These are phyloP conservation scores for Acleris laterana DNA, from an alignment of 2,888 invertebrate species.

Conservation along the genomic window DNA sequence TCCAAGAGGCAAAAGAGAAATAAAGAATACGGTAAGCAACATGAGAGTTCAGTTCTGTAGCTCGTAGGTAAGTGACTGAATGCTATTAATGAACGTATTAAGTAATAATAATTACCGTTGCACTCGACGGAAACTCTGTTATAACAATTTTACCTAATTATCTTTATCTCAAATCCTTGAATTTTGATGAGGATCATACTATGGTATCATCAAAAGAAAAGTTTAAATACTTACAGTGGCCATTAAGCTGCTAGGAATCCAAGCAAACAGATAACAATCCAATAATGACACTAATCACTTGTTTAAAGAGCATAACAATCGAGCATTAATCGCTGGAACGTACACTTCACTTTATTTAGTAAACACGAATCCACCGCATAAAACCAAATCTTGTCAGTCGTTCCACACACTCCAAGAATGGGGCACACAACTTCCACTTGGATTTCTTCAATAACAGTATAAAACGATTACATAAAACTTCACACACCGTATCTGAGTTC, in stretches of 20 bases:
- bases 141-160: background rate
- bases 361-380: constrained; percentile 53
- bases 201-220: constrained; percentile 20
- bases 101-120: no score
- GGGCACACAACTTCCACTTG: constrained; percentile 56
- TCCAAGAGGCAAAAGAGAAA: no score
- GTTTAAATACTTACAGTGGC: constrained; percentile 66
- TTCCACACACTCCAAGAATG: constrained; percentile 47
- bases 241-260: constrained; percentile 70
- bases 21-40: no score
- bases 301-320: constrained; percentile 63
- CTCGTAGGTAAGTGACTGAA: no score
- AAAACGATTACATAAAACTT: constrained; percentile 80
- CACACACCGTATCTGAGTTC: constrained; percentile 80
- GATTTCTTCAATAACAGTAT: constrained; percentile 65
- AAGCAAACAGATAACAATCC: constrained; percentile 67
- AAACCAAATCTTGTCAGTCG: constrained; percentile 53
- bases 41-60: no score
- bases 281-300: constrained; percentile 73
- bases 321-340: constrained; percentile 51
- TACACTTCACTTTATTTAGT: constrained; percentile 67
- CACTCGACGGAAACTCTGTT: constrained; percentile 1
- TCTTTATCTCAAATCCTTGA: background rate
- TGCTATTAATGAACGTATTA: no score
- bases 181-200: background rate